Evolutionary conservation across 2,113 vertebrate genomes (phyloP).

Genomic region (Cathartes aura): DNA sequence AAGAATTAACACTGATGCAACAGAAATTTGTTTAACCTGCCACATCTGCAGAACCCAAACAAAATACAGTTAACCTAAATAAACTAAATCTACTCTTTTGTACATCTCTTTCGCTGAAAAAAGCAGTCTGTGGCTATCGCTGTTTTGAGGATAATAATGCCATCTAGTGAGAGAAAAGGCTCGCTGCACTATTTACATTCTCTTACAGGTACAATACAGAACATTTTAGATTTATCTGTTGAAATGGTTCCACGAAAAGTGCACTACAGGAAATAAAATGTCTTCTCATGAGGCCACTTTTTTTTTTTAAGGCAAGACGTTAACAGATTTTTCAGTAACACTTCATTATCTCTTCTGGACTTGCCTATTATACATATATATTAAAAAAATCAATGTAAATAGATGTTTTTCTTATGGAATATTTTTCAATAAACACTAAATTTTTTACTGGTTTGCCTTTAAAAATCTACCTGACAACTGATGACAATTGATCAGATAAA

Average conservation of each 20-base stretch:
- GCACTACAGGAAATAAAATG: background rate
- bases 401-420: background rate
- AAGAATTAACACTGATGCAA: background rate
- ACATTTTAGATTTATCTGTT: background rate
- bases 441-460: background rate
- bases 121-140: background rate
- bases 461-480: background rate
- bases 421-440: background rate
- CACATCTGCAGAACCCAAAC: background rate
- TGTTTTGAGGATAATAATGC: background rate
- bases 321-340: background rate
- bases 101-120: background rate
- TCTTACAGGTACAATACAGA: background rate
- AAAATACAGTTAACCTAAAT: background rate
- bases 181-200: background rate
- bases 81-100: accelerated
- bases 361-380: background rate
- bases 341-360: background rate
- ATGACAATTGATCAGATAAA: background rate
- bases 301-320: background rate
- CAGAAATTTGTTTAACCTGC: background rate
- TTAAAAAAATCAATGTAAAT: background rate
- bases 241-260: background rate
- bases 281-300: background rate
- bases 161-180: slow-evolving; percentile 7